phyloP scores from a whole-genome alignment of 2,888 invertebrate genomes.

The Molorchus minor region DNA sequence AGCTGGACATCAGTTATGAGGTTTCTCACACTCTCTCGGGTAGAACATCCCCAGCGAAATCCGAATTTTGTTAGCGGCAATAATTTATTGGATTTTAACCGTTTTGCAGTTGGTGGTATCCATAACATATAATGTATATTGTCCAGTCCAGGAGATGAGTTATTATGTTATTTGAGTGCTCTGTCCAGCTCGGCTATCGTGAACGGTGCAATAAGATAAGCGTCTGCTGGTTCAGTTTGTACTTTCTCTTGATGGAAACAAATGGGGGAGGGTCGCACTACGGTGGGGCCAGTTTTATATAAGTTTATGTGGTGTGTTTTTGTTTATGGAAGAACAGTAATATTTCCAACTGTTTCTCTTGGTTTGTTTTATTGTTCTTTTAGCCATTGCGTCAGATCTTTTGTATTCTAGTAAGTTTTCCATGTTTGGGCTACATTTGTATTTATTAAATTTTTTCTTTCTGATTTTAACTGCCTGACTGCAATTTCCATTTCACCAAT shows the following conservation, averaged over 20 bases:
- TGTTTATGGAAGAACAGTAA: slow-evolving; percentile 16
- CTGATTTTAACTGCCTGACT: background rate
- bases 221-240: too few species aligned
- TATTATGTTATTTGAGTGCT: background rate
- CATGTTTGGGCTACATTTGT: slow-evolving; percentile 1
- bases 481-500: slow-evolving; percentile 10
- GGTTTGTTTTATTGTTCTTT: slow-evolving; percentile 14
- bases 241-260: too few species aligned
- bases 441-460: slow-evolving; percentile 1
- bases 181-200: background rate
- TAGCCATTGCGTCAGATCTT: slow-evolving; percentile 18
- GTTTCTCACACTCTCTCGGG: background rate
- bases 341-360: slow-evolving; percentile 21
- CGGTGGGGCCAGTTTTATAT: too few species aligned
- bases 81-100: slow-evolving; percentile 2
- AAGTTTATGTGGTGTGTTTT: slow-evolving; percentile 13
- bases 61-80: slow-evolving; percentile 2
- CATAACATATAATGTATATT: background rate
- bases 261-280: too few species aligned
- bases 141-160: background rate
- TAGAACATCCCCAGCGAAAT: slow-evolving; percentile 1
- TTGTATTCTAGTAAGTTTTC: slow-evolving; percentile 21
- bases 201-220: background rate
- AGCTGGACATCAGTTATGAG: slow-evolving; percentile 5
- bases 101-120: background rate